phyloP scores from a whole-genome alignment of 2,888 invertebrate genomes.

The Tipula unca region DNA sequence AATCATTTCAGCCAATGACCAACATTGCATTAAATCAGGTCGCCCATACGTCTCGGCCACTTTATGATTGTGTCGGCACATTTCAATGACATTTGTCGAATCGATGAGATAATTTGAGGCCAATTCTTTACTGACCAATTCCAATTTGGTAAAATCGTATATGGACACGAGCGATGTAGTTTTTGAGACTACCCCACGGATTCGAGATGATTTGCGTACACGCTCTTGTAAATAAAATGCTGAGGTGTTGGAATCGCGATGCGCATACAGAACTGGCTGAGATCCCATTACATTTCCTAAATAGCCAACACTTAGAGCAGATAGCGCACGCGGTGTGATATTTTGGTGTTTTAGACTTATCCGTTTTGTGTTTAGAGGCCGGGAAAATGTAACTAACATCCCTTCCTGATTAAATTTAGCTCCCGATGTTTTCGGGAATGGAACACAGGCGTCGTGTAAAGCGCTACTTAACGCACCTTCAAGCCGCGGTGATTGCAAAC shows the following conservation, averaged over 20 bases:
- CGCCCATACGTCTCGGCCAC: slow-evolving; percentile 68
- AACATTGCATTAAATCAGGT: slow-evolving; percentile 76
- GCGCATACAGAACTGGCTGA: slow-evolving; percentile 35
- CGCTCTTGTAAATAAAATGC: slow-evolving; percentile 72
- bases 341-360: slow-evolving; percentile 63
- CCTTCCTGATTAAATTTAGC: slow-evolving; percentile 87
- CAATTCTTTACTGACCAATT: slow-evolving; percentile 69
- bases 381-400: slow-evolving; percentile 75
- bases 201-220: slow-evolving; percentile 42
- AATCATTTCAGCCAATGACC: slow-evolving; percentile 73
- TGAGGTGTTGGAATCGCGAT: slow-evolving; percentile 51
- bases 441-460: slow-evolving; percentile 68
- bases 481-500: slow-evolving; percentile 39
- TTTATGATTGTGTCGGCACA: slow-evolving; percentile 74
- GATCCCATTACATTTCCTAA: slow-evolving; percentile 41
- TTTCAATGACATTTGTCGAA: slow-evolving; percentile 42
- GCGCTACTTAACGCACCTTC: slow-evolving; percentile 40
- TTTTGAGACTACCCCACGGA: slow-evolving; percentile 44
- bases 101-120: slow-evolving; percentile 73
- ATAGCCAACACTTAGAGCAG: slow-evolving; percentile 53
- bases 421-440: slow-evolving; percentile 89
- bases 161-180: slow-evolving; percentile 36
- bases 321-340: slow-evolving; percentile 69
- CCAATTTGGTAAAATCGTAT: slow-evolving; percentile 47
- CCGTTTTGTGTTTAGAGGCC: slow-evolving; percentile 59